Base-by-base conservation (phyloP, 2,888 invertebrate species). In the Nomada fabriciana region DNA sequence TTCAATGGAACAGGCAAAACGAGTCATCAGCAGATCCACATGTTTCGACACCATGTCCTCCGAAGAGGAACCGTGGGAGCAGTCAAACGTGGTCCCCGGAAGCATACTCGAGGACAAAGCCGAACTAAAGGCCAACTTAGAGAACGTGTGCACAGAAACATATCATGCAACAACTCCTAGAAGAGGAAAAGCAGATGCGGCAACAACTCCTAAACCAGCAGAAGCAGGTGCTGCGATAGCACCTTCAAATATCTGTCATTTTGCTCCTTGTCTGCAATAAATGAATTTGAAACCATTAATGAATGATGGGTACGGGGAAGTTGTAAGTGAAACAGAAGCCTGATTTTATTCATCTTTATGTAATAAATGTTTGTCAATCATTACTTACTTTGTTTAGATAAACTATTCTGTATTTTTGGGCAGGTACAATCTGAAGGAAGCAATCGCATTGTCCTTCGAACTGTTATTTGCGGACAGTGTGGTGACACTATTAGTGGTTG, bases 321-420 rank as follows among this genome's bases (percentile, higher is more conserved):
- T n/a, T 52, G 52, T 52, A 52, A 52, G 15, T 15, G 18, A 52
- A 52, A 52, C 5, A 52, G 13, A n/a, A 52, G n/a, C 4, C 9
- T n/a, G 18, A 52, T 52, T 52, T 52, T 52, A n/a, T 52, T 18
- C n/a, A 43, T 43, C 43, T 52, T 5, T n/a, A 52, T 52, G 52
- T 52, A 52, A 52, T n/a, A 52, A 52, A 15, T 18, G 52, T 18
- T 18, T 52, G 11, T n/a, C n/a, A 52, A 15, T 52, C n/a, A 52
- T 52, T 52, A n/a, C 52, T 52, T 52, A 52, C 52, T 52, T 52
- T 52, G 52, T 52, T 52, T 52, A 53, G 53, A 15, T 53, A n/a
- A 53, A 4, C 18, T 53, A 53, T 53, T 53, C 4, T 0, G 18
- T n/a, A 5, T 53, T 13, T n/a, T 5, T 53, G 4, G 53, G 53